These are phyloP conservation scores for Hyles lineata DNA, from an alignment of 2,888 invertebrate species.

Conservation along the genomic window DNA sequence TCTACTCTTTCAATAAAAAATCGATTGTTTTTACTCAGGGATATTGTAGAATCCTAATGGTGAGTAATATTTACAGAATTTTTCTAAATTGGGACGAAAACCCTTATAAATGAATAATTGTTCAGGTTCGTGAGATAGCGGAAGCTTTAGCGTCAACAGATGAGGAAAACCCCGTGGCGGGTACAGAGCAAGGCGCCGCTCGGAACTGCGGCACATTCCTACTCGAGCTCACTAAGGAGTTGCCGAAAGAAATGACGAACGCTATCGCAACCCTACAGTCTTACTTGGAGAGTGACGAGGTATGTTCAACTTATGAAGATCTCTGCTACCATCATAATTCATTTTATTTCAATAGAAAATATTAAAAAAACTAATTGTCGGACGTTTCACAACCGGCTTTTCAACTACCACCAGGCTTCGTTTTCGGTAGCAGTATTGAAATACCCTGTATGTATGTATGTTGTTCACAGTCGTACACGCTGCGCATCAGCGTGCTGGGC, in stretches of 20 bases:
- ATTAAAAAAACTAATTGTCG: too few relatives aligned
- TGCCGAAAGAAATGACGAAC: constrained; percentile 85
- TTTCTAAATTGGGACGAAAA: too few relatives aligned
- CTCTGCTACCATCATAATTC: too few relatives aligned
- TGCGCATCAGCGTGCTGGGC: constrained; percentile 92
- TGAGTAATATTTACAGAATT: too few relatives aligned
- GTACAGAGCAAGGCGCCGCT: constrained; percentile 72
- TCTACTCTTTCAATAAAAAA: too few relatives aligned
- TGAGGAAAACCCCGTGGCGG: constrained; percentile 74
- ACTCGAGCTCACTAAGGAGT: constrained; percentile 86
- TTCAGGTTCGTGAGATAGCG: constrained; percentile 87
- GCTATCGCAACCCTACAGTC: constrained; percentile 86
- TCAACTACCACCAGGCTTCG: background rate
- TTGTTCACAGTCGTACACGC: constrained; percentile 87
- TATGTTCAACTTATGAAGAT: constrained; percentile 40
- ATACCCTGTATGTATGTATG: too few relatives aligned
- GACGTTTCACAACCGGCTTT: too few relatives aligned
- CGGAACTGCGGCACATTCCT: constrained; percentile 84
- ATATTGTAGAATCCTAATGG: too few relatives aligned
- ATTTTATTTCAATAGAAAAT: too few relatives aligned
- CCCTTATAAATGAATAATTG: background rate
- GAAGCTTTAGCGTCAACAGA: constrained; percentile 86
- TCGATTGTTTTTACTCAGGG: too few relatives aligned
- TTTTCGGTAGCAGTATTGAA: too few relatives aligned
- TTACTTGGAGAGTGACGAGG: constrained; percentile 86